Conservation (phyloP, 2,888 invertebrate species). For the Tetrapedia diversipes region DNA sequence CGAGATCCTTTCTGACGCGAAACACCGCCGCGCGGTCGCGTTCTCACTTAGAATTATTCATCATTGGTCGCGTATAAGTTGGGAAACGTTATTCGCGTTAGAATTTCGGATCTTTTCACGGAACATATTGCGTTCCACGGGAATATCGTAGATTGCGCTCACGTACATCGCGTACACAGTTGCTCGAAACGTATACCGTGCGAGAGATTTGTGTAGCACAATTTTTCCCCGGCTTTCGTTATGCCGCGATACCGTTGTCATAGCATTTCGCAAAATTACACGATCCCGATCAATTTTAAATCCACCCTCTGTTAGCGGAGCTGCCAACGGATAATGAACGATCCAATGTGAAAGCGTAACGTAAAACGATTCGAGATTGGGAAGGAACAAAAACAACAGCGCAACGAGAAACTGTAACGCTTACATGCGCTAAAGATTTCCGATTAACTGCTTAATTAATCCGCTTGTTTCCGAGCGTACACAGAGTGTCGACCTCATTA, state of each 20-base stretch:
- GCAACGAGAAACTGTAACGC: background rate
- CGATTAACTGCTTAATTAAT: constrained; percentile 48
- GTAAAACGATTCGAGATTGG: too few species aligned
- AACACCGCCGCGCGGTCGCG: too few species aligned
- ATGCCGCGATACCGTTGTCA: background rate
- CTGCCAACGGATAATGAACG: background rate
- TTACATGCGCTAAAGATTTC: background rate
- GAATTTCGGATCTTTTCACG: constrained; percentile 9
- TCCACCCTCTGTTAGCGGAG: too few species aligned
- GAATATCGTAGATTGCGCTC: background rate
- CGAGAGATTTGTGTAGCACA: background rate
- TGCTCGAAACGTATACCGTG: constrained; percentile 4
- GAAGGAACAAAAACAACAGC: too few species aligned
- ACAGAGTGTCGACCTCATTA: constrained; percentile 42
- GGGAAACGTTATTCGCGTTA: background rate
- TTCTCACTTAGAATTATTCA: too few species aligned
- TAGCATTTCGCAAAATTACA: background rate
- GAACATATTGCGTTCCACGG: constrained; percentile 14
- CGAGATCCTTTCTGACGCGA: too few species aligned
- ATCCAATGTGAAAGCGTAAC: too few species aligned
- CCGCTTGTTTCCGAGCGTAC: constrained; percentile 20
- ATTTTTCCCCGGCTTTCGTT: background rate
- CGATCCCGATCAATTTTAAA: background rate
- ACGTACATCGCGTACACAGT: background rate
- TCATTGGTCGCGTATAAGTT: background rate